phyloP scores from a whole-genome alignment of 92 coral and sea anemone species.

The Actinostola sp. region DNA sequence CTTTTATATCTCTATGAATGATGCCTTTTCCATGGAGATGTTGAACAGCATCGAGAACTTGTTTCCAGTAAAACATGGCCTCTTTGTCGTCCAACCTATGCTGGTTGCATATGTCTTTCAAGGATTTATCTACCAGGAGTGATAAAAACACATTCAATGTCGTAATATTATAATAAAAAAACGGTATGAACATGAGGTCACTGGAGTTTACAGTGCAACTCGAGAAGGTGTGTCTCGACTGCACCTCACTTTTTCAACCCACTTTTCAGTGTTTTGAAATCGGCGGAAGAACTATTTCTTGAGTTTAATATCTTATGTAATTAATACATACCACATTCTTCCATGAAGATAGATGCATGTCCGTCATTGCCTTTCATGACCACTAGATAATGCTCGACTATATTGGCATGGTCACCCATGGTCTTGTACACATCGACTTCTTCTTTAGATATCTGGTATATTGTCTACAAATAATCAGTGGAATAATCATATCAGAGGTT shows the following conservation, averaged over 20 bases:
- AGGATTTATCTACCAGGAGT: conserved; percentile 30
- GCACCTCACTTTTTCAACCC: too few relatives aligned
- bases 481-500: neutral
- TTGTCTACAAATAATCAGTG: conserved; percentile 29
- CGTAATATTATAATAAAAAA: too few relatives aligned
- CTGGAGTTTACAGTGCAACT: too few relatives aligned
- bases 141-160: too few relatives aligned
- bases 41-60: conserved; percentile 59
- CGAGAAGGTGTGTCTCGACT: too few relatives aligned
- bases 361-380: conserved; percentile 47
- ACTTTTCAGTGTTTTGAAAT: too few relatives aligned
- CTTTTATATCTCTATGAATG: conserved; percentile 88
- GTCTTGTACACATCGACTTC: conserved; percentile 59
- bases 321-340: conserved; percentile 70
- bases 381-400: conserved; percentile 57
- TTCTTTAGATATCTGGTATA: conserved; percentile 19
- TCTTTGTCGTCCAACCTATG: conserved; percentile 42
- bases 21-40: conserved; percentile 62
- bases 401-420: conserved; percentile 64
- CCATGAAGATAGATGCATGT: conserved; percentile 67
- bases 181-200: too few relatives aligned
- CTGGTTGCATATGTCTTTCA: conserved; percentile 24
- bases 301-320: too few relatives aligned
- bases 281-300: too few relatives aligned
- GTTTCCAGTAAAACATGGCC: conserved; percentile 71